A percentile compares a stretch with the other conserved stretches of the same genome.
Conservation (phyloP, 2,888 invertebrate genomes). For the Rhaphigaster nebulosa region DNA sequence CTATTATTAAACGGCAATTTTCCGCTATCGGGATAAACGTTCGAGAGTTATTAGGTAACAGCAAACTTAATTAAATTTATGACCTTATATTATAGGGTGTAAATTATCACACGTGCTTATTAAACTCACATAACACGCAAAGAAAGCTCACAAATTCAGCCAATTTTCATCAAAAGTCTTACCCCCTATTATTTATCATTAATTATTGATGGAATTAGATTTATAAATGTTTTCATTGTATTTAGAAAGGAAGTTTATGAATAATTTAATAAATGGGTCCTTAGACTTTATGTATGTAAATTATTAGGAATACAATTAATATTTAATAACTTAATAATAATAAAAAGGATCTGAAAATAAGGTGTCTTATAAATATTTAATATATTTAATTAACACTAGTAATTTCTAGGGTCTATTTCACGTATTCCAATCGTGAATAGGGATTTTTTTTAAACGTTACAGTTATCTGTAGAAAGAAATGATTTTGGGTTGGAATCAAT, state of each 20-base stretch:
- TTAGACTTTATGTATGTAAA: too few species aligned
- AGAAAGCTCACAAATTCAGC: neutral
- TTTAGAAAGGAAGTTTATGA: neutral
- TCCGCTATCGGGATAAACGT: neutral
- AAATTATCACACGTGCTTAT: neutral
- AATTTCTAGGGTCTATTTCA: too few species aligned
- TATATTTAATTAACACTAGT: too few species aligned
- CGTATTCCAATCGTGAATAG: too few species aligned
- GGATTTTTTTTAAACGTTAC: too few species aligned
- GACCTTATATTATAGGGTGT: constrained; percentile 3
- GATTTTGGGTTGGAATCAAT: too few species aligned
- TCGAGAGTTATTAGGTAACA: neutral
- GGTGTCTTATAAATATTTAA: too few species aligned
- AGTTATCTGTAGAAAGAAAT: too few species aligned
- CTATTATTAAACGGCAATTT: neutral
- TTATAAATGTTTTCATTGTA: neutral
- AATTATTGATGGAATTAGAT: neutral
- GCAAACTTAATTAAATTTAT: neutral
- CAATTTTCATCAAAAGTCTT: neutral
- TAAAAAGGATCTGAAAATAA: too few species aligned
- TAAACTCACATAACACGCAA: neutral
- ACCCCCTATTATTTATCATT: neutral
- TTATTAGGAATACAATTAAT: too few species aligned
- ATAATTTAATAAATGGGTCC: too few species aligned
- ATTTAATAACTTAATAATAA: too few species aligned